A percentile compares a stretch with the other conserved stretches of the same genome.
Conservation (phyloP, 2,888 invertebrate genomes). For the Amphimallon solstitiale region DNA sequence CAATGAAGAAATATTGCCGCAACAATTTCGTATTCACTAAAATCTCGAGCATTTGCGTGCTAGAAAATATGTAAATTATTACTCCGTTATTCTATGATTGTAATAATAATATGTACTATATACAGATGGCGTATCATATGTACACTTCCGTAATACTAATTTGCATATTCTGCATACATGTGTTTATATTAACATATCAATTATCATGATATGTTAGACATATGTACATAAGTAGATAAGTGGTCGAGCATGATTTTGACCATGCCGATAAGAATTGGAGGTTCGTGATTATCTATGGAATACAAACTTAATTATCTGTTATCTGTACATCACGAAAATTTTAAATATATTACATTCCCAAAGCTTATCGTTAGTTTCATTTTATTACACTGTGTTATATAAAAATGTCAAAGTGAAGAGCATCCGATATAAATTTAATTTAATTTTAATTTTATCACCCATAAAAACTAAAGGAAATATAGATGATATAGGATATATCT, state of each 20-base stretch:
- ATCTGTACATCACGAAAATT: too few relatives aligned
- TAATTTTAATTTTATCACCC: too few relatives aligned
- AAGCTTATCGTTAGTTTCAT: too few relatives aligned
- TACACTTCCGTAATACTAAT: neutral
- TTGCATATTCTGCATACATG: neutral
- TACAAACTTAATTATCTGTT: too few relatives aligned
- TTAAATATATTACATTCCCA: too few relatives aligned
- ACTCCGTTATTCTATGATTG: neutral
- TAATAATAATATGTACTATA: neutral
- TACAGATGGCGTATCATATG: neutral
- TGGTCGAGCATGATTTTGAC: neutral
- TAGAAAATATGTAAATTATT: neutral
- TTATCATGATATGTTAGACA: conserved; percentile 2
- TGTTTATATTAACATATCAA: conserved; percentile 11
- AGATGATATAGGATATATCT: too few relatives aligned
- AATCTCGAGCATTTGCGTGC: neutral
- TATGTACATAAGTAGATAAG: conserved; percentile 8
- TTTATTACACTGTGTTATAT: too few relatives aligned
- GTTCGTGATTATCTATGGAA: too few relatives aligned
- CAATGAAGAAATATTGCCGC: neutral
- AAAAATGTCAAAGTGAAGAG: too few relatives aligned
- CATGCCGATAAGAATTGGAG: too few relatives aligned
- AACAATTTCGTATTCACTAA: neutral
- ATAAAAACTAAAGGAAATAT: too few relatives aligned
- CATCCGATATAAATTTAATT: too few relatives aligned